Conservation (phyloP, 1,140 invertebrate genomes). For the Sesamia nonagrioides region DNA sequence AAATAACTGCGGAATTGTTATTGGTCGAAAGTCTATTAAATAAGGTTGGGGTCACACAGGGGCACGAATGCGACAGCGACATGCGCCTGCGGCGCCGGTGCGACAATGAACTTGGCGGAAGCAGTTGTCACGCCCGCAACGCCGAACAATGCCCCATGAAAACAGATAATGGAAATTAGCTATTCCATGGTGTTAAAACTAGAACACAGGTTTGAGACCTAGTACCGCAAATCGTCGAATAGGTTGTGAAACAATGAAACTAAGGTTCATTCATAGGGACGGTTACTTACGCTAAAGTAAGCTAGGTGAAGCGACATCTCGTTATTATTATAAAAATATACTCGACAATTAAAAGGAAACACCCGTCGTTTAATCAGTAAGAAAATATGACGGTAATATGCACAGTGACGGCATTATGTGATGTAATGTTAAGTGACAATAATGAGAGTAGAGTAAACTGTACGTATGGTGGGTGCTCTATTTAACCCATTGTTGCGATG, state of each 20-base stretch:
- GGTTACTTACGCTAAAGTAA: background rate
- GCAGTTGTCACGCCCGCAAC: constrained; percentile 81
- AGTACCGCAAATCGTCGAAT: background rate
- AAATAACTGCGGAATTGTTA: background rate
- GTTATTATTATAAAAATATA: background rate
- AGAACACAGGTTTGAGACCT: constrained; percentile 19
- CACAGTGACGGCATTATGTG: constrained; percentile 33
- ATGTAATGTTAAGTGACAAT: constrained; percentile 41
- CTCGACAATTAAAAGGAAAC: constrained; percentile 10
- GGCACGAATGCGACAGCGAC: constrained; percentile 46
- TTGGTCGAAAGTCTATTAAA: constrained; percentile 32
- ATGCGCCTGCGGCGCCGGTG: constrained; percentile 39
- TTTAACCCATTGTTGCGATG: constrained; percentile 72
- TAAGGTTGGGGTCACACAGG: constrained; percentile 56
- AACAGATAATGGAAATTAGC: constrained; percentile 56
- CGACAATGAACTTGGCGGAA: constrained; percentile 86
- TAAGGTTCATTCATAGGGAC: background rate
- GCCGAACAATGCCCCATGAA: constrained; percentile 72
- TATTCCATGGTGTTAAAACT: constrained; percentile 49
- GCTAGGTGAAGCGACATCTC: background rate
- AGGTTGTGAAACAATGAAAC: background rate
- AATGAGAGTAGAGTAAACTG: background rate
- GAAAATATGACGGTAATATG: constrained; percentile 22
- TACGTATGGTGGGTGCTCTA: constrained; percentile 47
- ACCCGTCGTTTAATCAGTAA: constrained; percentile 22